phyloP scores from a whole-genome alignment of 2,797 vertebrate genomes.

The Urophycis tenuis region DNA sequence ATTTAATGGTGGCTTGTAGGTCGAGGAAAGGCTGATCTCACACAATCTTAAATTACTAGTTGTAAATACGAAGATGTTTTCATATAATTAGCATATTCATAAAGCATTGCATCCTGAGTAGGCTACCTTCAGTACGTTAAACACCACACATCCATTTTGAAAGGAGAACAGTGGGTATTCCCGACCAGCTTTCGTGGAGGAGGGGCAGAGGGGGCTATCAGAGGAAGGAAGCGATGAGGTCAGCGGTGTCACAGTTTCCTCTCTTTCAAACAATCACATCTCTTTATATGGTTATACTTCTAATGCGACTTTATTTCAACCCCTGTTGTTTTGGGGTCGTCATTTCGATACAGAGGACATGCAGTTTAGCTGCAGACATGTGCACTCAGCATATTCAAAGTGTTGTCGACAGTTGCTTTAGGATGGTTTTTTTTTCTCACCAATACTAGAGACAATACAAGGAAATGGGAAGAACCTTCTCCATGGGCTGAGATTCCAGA shows the following conservation, averaged over 20 bases:
- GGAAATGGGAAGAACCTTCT: slow-evolving; percentile 62
- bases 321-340: not conserved
- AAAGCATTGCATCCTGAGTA: not conserved
- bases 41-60: no score
- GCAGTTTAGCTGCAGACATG: not conserved
- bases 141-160: not conserved
- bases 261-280: not conserved
- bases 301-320: not conserved
- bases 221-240: slow-evolving; percentile 31
- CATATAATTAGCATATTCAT: no score
- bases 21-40: no score
- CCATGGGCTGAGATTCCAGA: slow-evolving; percentile 40
- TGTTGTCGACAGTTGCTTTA: slow-evolving; percentile 11
- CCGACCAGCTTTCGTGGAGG: not conserved
- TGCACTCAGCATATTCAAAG: not conserved
- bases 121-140: not conserved
- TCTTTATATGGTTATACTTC: not conserved
- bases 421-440: slow-evolving; percentile 31
- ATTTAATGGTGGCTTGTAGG: no score
- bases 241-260: slow-evolving; percentile 5
- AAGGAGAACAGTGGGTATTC: not conserved
- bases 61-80: no score
- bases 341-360: not conserved
- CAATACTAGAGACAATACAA: slow-evolving; percentile 58
- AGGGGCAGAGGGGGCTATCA: slow-evolving; percentile 24